Conservation (phyloP, 1,140 invertebrate species). For the Drosophila persimilis region DNA sequence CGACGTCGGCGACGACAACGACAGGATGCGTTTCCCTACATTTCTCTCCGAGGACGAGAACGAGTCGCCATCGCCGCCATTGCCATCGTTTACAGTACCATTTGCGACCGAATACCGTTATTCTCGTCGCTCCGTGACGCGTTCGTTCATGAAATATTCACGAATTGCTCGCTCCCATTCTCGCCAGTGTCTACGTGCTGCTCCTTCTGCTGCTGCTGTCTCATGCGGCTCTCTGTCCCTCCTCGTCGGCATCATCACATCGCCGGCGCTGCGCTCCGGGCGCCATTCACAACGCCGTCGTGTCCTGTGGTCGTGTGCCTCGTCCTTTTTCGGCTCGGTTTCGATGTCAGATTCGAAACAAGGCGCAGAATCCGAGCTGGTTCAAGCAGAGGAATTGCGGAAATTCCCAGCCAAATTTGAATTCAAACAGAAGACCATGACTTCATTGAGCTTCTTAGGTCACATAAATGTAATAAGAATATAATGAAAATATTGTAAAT, state of each 20-base stretch:
- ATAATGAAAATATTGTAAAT: not conserved
- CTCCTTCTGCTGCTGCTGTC: constrained; percentile 40
- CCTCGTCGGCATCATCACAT: constrained; percentile 8
- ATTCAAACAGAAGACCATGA: not conserved
- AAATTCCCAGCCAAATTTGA: constrained; percentile 48
- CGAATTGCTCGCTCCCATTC: constrained; percentile 79
- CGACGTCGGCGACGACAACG: constrained; percentile 18
- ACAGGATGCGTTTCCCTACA: constrained; percentile 70
- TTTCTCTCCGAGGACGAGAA: constrained; percentile 57
- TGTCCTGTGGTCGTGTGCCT: constrained; percentile 11
- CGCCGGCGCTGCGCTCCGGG: constrained; percentile 40
- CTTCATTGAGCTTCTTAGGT: not conserved
- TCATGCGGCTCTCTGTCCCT: constrained; percentile 36
- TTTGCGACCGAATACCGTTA: constrained; percentile 19
- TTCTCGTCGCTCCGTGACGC: constrained; percentile 34
- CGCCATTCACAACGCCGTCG: constrained; percentile 38
- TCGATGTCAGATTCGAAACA: constrained; percentile 32
- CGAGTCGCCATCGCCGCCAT: constrained; percentile 35
- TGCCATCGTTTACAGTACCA: constrained; percentile 41
- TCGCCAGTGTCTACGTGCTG: constrained; percentile 42
- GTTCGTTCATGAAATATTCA: constrained; percentile 80
- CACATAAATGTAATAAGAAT: not conserved
- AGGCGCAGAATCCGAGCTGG: constrained; percentile 60
- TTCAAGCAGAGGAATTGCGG: constrained; percentile 25
- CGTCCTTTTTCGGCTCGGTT: constrained; percentile 36